A percentile compares a stretch with the other conserved stretches of the same genome.
phyloP scores from a whole-genome alignment of 2,113 vertebrate genomes.

The Puntigrus tetrazona region DNA sequence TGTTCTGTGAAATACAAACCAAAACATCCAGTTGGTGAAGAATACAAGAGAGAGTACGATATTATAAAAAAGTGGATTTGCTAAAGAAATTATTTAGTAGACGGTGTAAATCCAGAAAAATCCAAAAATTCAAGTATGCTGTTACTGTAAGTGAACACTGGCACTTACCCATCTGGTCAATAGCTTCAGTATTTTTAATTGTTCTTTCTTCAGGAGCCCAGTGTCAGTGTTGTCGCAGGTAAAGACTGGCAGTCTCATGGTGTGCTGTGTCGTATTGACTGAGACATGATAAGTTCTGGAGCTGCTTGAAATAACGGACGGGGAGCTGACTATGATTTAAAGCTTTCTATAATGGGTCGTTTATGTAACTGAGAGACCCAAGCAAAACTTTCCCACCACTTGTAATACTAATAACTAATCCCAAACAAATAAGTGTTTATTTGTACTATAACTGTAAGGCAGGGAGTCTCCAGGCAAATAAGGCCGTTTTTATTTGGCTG shows the following conservation, averaged over 20 bases:
- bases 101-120: not conserved
- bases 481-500: not conserved
- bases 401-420: not conserved
- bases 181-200: not conserved
- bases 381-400: not conserved
- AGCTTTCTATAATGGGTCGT: not conserved
- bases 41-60: not conserved
- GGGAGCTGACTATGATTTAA: not conserved
- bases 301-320: not conserved
- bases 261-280: not conserved
- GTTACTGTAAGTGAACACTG: not conserved
- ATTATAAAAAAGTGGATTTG: not conserved
- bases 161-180: slow-evolving; percentile 23
- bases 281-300: not conserved
- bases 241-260: not conserved
- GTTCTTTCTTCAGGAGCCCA: not conserved
- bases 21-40: not conserved
- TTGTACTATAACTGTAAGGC: not conserved
- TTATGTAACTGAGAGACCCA: not conserved
- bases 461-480: not conserved
- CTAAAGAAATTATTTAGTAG: not conserved
- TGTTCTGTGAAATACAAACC: not conserved
- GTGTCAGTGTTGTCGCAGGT: not conserved
- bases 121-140: not conserved
- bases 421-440: not conserved